Conservation (phyloP, 1,140 invertebrate species). For the Trichomalopsis sarcophagae region DNA sequence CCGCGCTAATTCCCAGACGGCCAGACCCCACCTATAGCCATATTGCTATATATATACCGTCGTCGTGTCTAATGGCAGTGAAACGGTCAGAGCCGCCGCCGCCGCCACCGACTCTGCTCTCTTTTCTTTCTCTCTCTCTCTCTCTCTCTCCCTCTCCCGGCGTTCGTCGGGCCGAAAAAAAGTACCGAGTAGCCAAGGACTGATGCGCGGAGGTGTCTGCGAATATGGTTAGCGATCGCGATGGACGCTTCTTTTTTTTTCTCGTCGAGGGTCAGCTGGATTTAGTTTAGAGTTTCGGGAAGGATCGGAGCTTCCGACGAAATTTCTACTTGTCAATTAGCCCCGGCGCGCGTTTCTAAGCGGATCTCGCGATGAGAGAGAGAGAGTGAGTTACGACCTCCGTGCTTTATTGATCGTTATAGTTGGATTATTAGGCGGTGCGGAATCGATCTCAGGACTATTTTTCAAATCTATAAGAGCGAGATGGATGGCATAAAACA, state of each 20-base stretch:
- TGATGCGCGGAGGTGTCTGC: background rate
- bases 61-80: slow-evolving; percentile 5
- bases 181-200: slow-evolving; percentile 20
- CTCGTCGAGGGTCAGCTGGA: background rate
- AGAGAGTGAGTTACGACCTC: background rate
- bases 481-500: background rate
- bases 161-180: background rate
- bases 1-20: slow-evolving; percentile 54
- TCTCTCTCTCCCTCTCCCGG: background rate
- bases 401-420: background rate
- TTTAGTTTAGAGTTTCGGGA: background rate
- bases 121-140: background rate
- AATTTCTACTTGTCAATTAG: background rate
- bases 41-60: background rate
- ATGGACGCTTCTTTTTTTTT: background rate
- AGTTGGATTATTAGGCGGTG: background rate
- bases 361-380: background rate
- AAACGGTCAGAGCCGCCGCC: slow-evolving; percentile 24
- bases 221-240: background rate
- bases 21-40: background rate
- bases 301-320: background rate
- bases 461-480: no score
- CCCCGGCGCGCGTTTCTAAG: background rate
- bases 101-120: background rate
- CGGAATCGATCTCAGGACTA: background rate